phyloP scores from a whole-genome alignment of 2,113 vertebrate species.

The Ophthalmotilapia sp. region DNA sequence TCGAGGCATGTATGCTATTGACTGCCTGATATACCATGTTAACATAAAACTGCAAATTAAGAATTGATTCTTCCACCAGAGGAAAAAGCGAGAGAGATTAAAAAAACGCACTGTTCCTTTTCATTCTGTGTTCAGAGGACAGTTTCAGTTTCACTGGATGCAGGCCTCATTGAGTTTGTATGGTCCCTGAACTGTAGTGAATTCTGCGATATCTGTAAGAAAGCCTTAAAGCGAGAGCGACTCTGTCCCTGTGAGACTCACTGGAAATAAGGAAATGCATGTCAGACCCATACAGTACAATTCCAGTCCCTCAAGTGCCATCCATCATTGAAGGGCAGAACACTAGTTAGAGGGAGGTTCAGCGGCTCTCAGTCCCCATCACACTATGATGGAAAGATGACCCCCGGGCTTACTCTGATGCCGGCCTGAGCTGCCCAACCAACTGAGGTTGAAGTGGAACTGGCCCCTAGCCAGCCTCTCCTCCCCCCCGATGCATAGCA shows the following conservation, averaged over 20 bases:
- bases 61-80: conserved; percentile 37
- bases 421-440: conserved; percentile 45
- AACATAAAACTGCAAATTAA: conserved; percentile 47
- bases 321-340: conserved; percentile 74
- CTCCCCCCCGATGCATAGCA: conserved; percentile 6
- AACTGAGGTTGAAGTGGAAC: conserved; percentile 63
- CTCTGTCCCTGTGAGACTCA: conserved; percentile 53
- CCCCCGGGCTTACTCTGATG: conserved; percentile 60
- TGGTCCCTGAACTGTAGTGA: conserved; percentile 29
- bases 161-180: conserved; percentile 5
- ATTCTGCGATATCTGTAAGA: conserved; percentile 41
- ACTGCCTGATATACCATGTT: conserved; percentile 33
- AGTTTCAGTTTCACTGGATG: background rate
- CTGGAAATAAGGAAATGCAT: conserved; percentile 71
- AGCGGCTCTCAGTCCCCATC: conserved; percentile 50
- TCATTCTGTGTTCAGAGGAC: background rate
- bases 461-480: conserved; percentile 46
- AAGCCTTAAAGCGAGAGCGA: conserved; percentile 39
- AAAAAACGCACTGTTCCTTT: background rate
- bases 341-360: conserved; percentile 71
- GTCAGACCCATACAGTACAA: conserved; percentile 63
- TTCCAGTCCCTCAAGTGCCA: conserved; percentile 70
- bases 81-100: background rate
- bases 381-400: conserved; percentile 61
- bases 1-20: conserved; percentile 30